These are phyloP conservation scores for Macrophya annulata DNA, from an alignment of 2,888 invertebrate species.

Conservation along the genomic window DNA sequence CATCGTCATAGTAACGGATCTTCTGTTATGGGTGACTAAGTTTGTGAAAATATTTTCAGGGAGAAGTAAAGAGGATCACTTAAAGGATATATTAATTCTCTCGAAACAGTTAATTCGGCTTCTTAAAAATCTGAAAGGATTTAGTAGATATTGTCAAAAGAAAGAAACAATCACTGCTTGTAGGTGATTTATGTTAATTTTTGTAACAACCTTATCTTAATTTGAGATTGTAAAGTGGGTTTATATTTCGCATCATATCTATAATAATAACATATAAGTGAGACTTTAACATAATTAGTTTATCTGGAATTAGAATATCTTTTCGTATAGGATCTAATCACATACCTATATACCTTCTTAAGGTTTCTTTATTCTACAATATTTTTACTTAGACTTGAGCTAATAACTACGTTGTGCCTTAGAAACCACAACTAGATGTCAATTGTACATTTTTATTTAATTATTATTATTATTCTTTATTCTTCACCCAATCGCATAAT, in stretches of 20 bases:
- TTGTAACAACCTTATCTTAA: background rate
- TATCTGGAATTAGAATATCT: background rate
- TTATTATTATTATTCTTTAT: no score
- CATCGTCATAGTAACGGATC: constrained; percentile 65
- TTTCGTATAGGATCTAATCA: background rate
- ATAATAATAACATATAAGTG: background rate
- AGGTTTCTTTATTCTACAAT: background rate
- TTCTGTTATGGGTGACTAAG: constrained; percentile 66
- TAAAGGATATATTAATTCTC: background rate
- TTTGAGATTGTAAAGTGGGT: background rate
- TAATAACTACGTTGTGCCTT: background rate
- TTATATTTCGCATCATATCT: background rate
- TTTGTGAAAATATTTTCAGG: background rate
- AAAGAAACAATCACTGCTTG: background rate
- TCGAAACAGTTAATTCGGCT: background rate
- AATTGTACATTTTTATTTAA: background rate
- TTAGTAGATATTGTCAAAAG: background rate
- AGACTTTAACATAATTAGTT: background rate
- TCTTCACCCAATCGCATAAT: background rate
- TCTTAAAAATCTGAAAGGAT: background rate
- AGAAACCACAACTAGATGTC: background rate
- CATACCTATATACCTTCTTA: background rate
- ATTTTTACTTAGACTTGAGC: background rate
- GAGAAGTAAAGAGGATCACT: background rate
- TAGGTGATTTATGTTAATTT: background rate